These are phyloP conservation scores for Hemicentrotus pulcherrimus DNA, from an alignment of 35 echinoderm and acorn worm species.

Conservation along the genomic window DNA sequence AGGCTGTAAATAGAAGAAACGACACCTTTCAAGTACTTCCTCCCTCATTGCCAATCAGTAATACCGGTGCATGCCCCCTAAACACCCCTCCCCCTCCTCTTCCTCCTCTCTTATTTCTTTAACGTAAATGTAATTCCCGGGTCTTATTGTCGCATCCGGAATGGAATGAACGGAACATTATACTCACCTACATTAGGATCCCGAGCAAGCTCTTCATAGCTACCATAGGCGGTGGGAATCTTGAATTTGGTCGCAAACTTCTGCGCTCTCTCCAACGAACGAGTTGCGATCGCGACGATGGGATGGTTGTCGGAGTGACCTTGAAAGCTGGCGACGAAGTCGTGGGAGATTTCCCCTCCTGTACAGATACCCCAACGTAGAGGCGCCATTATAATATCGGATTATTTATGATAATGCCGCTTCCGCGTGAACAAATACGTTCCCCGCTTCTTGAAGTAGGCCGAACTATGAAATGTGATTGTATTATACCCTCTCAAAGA, in stretches of 20 bases:
- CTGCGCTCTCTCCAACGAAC: constrained; percentile 67
- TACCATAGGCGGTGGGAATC: constrained; percentile 76
- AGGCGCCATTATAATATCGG: background rate
- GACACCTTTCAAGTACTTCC: too few relatives aligned
- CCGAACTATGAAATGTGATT: too few relatives aligned
- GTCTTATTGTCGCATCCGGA: background rate
- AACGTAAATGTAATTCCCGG: too few relatives aligned
- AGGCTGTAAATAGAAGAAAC: too few relatives aligned
- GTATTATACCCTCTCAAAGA: too few relatives aligned
- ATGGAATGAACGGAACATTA: background rate
- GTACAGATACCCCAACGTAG: constrained; percentile 83
- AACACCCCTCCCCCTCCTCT: too few relatives aligned
- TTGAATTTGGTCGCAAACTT: constrained; percentile 78
- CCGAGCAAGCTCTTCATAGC: constrained; percentile 83
- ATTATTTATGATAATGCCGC: too few relatives aligned
- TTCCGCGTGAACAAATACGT: too few relatives aligned
- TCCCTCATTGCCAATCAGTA: too few relatives aligned
- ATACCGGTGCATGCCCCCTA: too few relatives aligned
- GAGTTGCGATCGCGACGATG: constrained; percentile 70
- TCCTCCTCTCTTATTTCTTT: too few relatives aligned
- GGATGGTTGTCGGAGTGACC: constrained; percentile 62
- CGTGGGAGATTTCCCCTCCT: constrained; percentile 83
- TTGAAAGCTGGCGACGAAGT: constrained; percentile 74
- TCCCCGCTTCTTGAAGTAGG: too few relatives aligned
- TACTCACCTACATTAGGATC: constrained; percentile 75